Conservation (phyloP, 2,113 vertebrate genomes). For the Felis chaus region DNA sequence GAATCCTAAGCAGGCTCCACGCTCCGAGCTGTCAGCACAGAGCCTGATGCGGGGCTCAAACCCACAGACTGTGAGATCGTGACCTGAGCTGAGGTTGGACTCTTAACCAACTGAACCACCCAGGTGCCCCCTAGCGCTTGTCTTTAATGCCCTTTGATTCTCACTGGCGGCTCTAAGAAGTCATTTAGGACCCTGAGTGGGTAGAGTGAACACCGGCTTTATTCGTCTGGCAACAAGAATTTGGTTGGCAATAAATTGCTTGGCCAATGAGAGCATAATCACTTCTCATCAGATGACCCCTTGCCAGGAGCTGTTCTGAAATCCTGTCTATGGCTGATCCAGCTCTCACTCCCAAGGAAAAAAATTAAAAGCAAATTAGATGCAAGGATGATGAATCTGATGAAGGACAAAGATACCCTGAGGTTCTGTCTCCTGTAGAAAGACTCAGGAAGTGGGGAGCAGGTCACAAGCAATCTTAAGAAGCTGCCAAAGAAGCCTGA, state of each 20-base stretch:
- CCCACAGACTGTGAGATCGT: too few species aligned
- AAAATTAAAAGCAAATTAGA: constrained; percentile 60
- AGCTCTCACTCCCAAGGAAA: constrained; percentile 24
- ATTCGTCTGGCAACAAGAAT: constrained; percentile 52
- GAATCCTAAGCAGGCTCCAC: too few species aligned
- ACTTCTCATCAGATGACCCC: constrained; percentile 57
- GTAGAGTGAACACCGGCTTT: constrained; percentile 5
- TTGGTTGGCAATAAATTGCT: constrained; percentile 59
- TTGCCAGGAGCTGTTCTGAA: constrained; percentile 37
- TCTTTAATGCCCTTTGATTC: neutral
- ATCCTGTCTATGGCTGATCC: constrained; percentile 17
- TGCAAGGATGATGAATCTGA: constrained; percentile 29
- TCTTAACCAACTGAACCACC: too few species aligned
- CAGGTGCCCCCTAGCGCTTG: neutral
- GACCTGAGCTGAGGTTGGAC: too few species aligned
- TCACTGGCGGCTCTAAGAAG: neutral
- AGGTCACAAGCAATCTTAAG: too few species aligned
- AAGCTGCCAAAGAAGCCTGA: neutral
- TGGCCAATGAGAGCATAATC: constrained; percentile 46
- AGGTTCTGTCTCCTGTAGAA: neutral
- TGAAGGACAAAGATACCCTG: neutral
- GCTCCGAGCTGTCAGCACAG: too few species aligned
- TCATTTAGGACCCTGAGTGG: neutral
- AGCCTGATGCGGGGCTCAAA: too few species aligned
- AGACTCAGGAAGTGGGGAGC: neutral